Percentiles rank a stretch among this genome's conserved stretches.
Evolutionary conservation across 1,140 invertebrate species (phyloP).

Genomic region (Lepidurus packardi): DNA sequence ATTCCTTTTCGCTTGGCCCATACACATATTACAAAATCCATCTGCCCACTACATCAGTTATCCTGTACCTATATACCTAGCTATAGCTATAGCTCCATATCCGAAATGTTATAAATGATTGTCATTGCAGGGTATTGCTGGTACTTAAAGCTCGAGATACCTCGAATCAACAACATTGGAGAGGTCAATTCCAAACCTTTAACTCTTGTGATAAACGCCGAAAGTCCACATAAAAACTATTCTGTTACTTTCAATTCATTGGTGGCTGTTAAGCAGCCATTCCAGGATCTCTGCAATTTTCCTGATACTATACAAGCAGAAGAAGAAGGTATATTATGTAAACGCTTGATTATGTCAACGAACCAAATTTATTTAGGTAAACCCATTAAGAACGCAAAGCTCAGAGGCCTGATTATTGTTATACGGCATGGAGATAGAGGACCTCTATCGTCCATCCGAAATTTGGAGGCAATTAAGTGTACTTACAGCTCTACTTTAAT

Average conservation of each 20-base stretch:
- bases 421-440: slow-evolving; percentile 4
- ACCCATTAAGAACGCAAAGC: not conserved
- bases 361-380: not conserved
- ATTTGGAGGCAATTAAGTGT: not conserved
- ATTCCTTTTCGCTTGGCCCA: not conserved
- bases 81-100: not conserved
- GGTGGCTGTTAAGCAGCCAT: not conserved
- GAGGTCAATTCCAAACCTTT: not conserved
- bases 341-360: not conserved
- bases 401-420: not conserved
- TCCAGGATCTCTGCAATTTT: not conserved
- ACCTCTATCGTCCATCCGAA: not conserved
- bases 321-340: not conserved
- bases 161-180: not conserved
- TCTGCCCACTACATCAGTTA: not conserved
- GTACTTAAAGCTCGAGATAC: not conserved
- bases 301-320: not conserved
- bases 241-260: not conserved
- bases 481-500: not conserved
- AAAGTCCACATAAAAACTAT: not conserved
- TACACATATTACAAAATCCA: not conserved
- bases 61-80: too few species aligned
- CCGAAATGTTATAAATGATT: not conserved
- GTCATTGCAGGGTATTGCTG: not conserved
- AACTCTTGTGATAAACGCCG: not conserved